These are phyloP conservation scores for Zosterops hypoxanthus DNA, from an alignment of 2,113 vertebrate species.

Conservation along the genomic window DNA sequence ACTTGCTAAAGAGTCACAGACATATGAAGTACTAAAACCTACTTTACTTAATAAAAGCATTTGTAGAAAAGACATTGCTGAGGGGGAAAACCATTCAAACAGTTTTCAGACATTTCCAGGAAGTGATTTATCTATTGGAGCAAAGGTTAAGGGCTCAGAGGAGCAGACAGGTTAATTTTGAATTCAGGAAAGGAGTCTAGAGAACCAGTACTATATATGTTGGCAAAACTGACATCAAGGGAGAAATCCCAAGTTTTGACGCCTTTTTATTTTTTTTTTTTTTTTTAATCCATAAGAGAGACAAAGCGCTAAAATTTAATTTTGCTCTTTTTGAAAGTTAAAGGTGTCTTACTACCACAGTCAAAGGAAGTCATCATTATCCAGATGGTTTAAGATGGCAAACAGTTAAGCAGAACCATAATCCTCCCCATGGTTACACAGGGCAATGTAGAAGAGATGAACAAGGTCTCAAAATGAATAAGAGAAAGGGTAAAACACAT, in stretches of 20 bases:
- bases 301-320: background rate
- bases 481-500: background rate
- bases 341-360: background rate
- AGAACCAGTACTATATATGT: background rate
- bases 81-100: background rate
- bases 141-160: conserved; percentile 16
- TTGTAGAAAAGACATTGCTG: background rate
- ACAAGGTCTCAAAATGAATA: background rate
- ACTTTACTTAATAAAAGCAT: conserved; percentile 2
- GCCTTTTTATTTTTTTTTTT: no score
- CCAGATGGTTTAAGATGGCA: background rate
- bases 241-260: background rate
- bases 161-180: background rate
- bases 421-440: background rate
- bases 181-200: background rate
- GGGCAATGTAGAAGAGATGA: background rate
- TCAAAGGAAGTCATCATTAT: background rate
- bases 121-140: conserved; percentile 20
- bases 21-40: background rate
- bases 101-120: conserved; percentile 1
- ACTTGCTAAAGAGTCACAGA: background rate
- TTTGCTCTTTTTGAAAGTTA: background rate
- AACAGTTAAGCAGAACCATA: background rate
- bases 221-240: background rate
- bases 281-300: background rate